These are phyloP conservation scores for Machaerirhynchus nigripectus DNA, from an alignment of 2,113 vertebrate genomes.

Conservation along the genomic window DNA sequence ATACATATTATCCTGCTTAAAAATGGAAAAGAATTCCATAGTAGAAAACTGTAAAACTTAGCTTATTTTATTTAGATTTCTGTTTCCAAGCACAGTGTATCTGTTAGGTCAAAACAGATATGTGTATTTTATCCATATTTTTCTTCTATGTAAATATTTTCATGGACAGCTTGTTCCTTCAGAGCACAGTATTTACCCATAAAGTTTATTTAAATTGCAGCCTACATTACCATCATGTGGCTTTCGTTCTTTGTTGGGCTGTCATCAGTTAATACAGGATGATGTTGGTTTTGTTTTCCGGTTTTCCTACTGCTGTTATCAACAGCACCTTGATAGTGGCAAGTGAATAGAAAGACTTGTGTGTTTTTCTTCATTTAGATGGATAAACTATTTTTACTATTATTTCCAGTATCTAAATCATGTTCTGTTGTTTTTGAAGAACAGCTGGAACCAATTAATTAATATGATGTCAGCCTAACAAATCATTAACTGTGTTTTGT, in stretches of 20 bases:
- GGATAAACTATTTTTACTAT: background rate
- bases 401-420: background rate
- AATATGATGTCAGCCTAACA: background rate
- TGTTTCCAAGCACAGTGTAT: background rate
- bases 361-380: background rate
- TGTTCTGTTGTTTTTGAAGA: background rate
- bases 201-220: background rate
- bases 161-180: background rate
- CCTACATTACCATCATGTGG: background rate
- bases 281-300: background rate
- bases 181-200: background rate
- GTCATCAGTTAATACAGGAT: background rate
- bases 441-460: background rate
- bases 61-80: background rate
- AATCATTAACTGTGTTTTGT: background rate
- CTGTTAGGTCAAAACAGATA: background rate
- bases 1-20: background rate
- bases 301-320: background rate
- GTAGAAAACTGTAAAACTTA: background rate
- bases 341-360: background rate
- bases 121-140: background rate
- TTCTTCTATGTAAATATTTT: background rate
- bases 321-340: background rate
- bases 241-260: background rate
- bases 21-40: background rate